phyloP scores from a whole-genome alignment of 2,888 invertebrate species.

The Bombyx huttoni region DNA sequence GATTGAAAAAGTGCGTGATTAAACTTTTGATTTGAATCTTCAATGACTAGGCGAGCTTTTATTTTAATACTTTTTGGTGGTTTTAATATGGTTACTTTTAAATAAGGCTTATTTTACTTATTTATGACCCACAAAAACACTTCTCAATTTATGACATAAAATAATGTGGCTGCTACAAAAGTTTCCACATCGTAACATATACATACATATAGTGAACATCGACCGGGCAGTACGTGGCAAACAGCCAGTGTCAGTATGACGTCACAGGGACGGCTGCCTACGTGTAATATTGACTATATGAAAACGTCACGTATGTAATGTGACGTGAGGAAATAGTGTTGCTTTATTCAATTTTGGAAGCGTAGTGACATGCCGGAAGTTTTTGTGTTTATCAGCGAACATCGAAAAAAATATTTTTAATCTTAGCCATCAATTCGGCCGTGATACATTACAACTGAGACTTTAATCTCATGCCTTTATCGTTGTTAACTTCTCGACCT shows the following conservation, averaged over 20 bases:
- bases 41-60: not conserved
- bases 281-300: constrained; percentile 16
- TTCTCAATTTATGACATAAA: too few relatives aligned
- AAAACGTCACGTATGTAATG: constrained; percentile 37
- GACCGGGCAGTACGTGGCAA: not conserved
- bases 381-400: too few relatives aligned
- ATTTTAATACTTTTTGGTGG: not conserved
- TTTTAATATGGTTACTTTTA: not conserved
- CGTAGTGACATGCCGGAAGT: constrained; percentile 9
- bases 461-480: too few relatives aligned
- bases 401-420: too few relatives aligned
- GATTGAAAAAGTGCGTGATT: not conserved
- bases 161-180: too few relatives aligned
- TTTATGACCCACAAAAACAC: too few relatives aligned
- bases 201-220: not conserved
- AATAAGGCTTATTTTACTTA: not conserved
- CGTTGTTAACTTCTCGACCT: too few relatives aligned
- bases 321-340: constrained; percentile 56
- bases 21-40: not conserved
- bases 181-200: not conserved
- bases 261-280: constrained; percentile 10
- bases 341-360: constrained; percentile 48
- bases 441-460: too few relatives aligned
- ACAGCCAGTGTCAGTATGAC: not conserved
- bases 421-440: too few relatives aligned